Evolutionary conservation across 2,797 vertebrate species (phyloP), one percentile per base, ranked within the genome.

Genomic region (Tinamus major): DNA sequence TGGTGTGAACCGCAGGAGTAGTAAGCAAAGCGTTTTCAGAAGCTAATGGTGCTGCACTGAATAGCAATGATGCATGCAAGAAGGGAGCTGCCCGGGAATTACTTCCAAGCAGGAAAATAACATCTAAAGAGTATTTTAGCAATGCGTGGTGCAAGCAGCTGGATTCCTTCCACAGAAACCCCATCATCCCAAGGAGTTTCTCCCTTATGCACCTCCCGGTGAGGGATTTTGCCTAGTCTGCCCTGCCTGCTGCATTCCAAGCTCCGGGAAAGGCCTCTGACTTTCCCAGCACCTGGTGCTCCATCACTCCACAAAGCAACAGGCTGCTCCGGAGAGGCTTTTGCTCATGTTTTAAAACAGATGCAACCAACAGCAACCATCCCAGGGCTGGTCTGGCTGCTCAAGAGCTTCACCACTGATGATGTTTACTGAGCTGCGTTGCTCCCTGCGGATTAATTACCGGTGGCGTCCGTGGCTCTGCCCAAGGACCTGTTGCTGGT

Each of bases 41-140:
- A 53, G 79, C 1, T 63, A 68, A 48, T 0, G 0, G 35, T 17
- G 31, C 76, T 68, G 53, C 69, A 70, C 0, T 0, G 79, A 93
- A 21, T 20, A 89, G 63, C 70, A 80, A 63, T 67, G 18, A 70
- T 2, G 9, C 1, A 15, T 4, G 19, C 37, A 59, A 9, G 85
- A 76, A 87, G 51, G 72, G 89, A 81, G 80, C 74, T 83, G 87
- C 63, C 82, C 3, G 13, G 79, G 89, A 91, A 76, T 72, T 17
- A 80, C 37, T 69, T 62, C 63, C 13, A 33, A 55, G 85, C 55
- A 80, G 68, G 55, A 89, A 77, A 91, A 26, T 76, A 71, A 85
- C 46, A 58, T 65, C 58, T 65, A 13, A 35, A 84, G 13, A 76
- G 18, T 8, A 46, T 67, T 41, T 59, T 41, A 71, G 85, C 85